phyloP scores from a whole-genome alignment of 2,797 vertebrate genomes.

The Sebastes aleutianus region DNA sequence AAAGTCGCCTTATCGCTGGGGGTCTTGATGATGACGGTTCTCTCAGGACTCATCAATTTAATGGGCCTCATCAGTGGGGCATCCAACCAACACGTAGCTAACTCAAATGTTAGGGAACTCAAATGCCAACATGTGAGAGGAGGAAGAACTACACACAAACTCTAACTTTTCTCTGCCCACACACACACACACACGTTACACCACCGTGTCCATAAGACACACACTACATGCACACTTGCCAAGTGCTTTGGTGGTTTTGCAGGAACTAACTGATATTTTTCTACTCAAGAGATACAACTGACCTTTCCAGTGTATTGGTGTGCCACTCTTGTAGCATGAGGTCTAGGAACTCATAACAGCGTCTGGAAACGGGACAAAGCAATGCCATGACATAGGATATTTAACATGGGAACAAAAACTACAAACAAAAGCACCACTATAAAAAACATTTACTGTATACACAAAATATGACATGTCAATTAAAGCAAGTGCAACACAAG shows the following conservation, averaged over 20 bases:
- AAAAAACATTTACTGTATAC: background rate
- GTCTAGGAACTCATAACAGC: conserved; percentile 97
- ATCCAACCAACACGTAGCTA: conserved; percentile 47
- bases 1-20: background rate
- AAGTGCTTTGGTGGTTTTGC: background rate
- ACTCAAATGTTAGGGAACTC: conserved; percentile 58
- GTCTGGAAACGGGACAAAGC: conserved; percentile 75
- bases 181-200: background rate
- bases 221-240: background rate
- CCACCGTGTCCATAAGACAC: background rate
- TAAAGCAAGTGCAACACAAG: background rate
- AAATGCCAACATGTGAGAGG: conserved; percentile 60
- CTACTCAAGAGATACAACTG: background rate
- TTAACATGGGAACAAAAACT: background rate
- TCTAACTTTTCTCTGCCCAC: no score
- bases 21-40: conserved; percentile 40
- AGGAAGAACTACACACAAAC: background rate
- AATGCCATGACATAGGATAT: background rate
- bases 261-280: background rate
- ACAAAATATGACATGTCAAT: background rate
- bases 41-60: conserved; percentile 71
- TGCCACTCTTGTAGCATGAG: conserved; percentile 97
- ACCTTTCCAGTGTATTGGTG: conserved; percentile 95
- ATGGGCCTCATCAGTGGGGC: conserved; percentile 68
- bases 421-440: background rate